Conservation (phyloP, 2,888 invertebrate species). For the Lottia scabra region DNA sequence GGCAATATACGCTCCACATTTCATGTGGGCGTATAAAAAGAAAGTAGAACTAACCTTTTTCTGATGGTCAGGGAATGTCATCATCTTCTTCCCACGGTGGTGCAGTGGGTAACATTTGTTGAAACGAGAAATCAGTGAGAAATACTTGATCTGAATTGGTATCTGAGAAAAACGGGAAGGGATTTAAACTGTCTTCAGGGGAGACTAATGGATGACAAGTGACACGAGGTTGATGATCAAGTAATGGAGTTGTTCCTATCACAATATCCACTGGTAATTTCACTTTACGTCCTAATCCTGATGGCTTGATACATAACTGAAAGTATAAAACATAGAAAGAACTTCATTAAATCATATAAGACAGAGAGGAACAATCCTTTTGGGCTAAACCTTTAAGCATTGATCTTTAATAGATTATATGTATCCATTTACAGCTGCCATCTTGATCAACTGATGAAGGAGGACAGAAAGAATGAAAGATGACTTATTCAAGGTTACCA, state of each 20-base stretch:
- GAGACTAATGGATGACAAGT: slow-evolving; percentile 59
- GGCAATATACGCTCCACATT: no score
- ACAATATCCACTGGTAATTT: slow-evolving; percentile 60
- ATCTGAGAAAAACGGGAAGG: slow-evolving; percentile 54
- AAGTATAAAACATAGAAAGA: slow-evolving; percentile 17
- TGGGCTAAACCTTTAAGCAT: no score
- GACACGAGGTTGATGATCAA: slow-evolving; percentile 45
- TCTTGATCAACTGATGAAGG: no score
- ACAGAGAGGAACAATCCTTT: no score
- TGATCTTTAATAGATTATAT: no score
- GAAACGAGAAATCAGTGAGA: slow-evolving; percentile 52
- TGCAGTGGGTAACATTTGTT: slow-evolving; percentile 59
- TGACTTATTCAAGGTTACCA: no score
- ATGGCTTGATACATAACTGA: slow-evolving; percentile 60
- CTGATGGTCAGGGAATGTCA: slow-evolving; percentile 56
- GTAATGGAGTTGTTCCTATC: slow-evolving; percentile 57
- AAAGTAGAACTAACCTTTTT: neutral
- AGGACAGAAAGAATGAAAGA: no score
- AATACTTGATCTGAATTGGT: slow-evolving; percentile 49
- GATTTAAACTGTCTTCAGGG: slow-evolving; percentile 44
- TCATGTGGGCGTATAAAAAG: no score
- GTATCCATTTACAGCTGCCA: no score
- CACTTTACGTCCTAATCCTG: slow-evolving; percentile 59
- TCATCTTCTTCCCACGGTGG: slow-evolving; percentile 63
- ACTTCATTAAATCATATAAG: no score